Base-by-base conservation (phyloP, 2,113 vertebrate genomes). In the Antigone vipio region DNA sequence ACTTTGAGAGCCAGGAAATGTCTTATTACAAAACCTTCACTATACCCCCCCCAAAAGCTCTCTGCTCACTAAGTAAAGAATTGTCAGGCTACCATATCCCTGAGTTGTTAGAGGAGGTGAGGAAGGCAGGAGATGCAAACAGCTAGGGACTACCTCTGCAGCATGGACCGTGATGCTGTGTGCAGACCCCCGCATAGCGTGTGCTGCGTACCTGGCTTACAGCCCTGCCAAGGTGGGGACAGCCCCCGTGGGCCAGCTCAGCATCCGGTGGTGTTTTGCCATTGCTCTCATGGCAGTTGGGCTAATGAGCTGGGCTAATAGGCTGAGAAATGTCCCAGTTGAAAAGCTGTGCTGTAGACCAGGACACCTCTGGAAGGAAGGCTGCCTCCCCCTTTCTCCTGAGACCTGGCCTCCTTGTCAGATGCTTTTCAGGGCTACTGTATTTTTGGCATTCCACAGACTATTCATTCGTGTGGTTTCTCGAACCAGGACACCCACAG, bases 151-250 rank as follows among this genome's bases (percentile, higher is more conserved):
- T 34, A 0, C 9, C 30, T 12, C 34, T 50, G 80, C 72, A 35
- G 52, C 20, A 0, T 0, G n/a, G 59, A 60, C 44, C 1, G 9
- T 24, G 58, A 11, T n/a, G 47, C 83, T 40, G 22, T 1, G 59
- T 0, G 5, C 68, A 73, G 76, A 17, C 6, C 42, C 1, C 2
- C 3, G 58, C 27, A 2, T 17, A 13, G 40, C 0, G 0, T 9
- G 9, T 23, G 32, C 44, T 55, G n/a, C 0, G 1, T 38, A 3
- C 38, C 27, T 0, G 0, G 5, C 5, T n/a, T 6, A 6, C 7
- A 38, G 66, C 58, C 24, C 85, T 71, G 66, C 56, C 35, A 15
- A 13, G 27, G 42, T 0, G 0, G 2, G 69, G 34, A 15, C 44
- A 21, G 49, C 9, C 19, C 29, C 69, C 0, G 1, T 3, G 30